Conservation (phyloP, 2,113 vertebrate species). For the Girardinichthys multiradiatus region DNA sequence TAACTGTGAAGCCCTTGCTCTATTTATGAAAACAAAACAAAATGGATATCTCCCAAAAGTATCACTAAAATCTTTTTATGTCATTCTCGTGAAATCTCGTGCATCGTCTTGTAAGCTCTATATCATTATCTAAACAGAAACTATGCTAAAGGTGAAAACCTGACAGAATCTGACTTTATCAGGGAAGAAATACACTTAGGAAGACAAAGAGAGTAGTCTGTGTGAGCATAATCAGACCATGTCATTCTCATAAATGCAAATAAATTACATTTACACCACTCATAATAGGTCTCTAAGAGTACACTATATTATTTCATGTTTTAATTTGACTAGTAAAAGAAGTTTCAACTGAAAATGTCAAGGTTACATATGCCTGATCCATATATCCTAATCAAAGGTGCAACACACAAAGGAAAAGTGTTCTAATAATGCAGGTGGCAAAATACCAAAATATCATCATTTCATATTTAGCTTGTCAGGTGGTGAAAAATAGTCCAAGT, state of each 20-base stretch:
- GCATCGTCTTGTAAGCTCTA: too few relatives aligned
- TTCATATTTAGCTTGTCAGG: conserved; percentile 63
- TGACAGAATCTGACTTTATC: background rate
- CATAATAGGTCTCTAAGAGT: background rate
- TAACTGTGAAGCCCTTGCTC: background rate
- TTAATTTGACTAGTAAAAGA: too few relatives aligned
- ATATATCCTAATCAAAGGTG: conserved; percentile 46
- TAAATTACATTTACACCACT: too few relatives aligned
- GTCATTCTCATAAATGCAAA: too few relatives aligned
- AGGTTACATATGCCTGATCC: conserved; percentile 27
- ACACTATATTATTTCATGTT: background rate
- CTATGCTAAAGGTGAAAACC: too few relatives aligned
- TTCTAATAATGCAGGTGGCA: conserved; percentile 72
- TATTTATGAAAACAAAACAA: background rate
- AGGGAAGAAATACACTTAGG: background rate
- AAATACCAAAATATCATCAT: conserved; percentile 77
- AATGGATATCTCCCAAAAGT: background rate
- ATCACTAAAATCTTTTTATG: background rate
- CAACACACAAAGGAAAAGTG: conserved; percentile 41
- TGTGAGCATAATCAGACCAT: too few relatives aligned
- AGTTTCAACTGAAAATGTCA: conserved; percentile 22
- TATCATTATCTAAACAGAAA: too few relatives aligned
- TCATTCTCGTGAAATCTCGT: background rate
- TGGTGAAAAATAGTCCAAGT: conserved; percentile 66
- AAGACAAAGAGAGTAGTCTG: background rate